These are phyloP conservation scores for Dorcus parallelipipedus DNA, from an alignment of 2,888 invertebrate genomes.

Conservation along the genomic window DNA sequence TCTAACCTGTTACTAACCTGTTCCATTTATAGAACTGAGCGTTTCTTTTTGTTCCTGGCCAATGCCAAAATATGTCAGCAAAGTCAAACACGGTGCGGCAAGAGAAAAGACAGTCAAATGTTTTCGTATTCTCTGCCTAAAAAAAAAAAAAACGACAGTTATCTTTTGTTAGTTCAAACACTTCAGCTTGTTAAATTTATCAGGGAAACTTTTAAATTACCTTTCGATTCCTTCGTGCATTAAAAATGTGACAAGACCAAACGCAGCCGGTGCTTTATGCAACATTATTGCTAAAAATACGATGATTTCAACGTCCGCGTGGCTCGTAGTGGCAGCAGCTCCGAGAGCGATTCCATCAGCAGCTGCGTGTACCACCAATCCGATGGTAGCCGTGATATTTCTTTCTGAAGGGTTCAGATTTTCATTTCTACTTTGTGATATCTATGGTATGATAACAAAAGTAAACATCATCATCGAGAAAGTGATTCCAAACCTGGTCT, in stretches of 20 bases:
- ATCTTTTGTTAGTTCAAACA: no score
- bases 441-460: conserved; percentile 26
- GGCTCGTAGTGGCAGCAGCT: conserved; percentile 95
- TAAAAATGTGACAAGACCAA: conserved; percentile 96
- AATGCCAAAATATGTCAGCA: conserved; percentile 91
- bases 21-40: conserved; percentile 84
- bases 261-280: conserved; percentile 98
- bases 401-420: conserved; percentile 61
- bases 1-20: conserved; percentile 55
- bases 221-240: conserved; percentile 92
- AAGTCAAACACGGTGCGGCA: conserved; percentile 85
- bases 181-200: not conserved
- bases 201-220: conserved; percentile 33
- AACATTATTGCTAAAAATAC: conserved; percentile 99
- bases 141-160: conserved; percentile 11
- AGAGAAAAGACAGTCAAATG: conserved; percentile 91
- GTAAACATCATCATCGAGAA: not conserved
- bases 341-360: conserved; percentile 97
- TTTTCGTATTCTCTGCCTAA: conserved; percentile 73
- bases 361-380: conserved; percentile 96
- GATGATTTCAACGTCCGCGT: conserved; percentile 94
- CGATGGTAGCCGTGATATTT: conserved; percentile 91
- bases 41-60: conserved; percentile 92
- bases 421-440: conserved; percentile 57
- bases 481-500: conserved; percentile 63